These are phyloP conservation scores for Aplysina aerophoba DNA, from an alignment of 37 sponge, comb jelly and placozoan species.

Conservation along the genomic window DNA sequence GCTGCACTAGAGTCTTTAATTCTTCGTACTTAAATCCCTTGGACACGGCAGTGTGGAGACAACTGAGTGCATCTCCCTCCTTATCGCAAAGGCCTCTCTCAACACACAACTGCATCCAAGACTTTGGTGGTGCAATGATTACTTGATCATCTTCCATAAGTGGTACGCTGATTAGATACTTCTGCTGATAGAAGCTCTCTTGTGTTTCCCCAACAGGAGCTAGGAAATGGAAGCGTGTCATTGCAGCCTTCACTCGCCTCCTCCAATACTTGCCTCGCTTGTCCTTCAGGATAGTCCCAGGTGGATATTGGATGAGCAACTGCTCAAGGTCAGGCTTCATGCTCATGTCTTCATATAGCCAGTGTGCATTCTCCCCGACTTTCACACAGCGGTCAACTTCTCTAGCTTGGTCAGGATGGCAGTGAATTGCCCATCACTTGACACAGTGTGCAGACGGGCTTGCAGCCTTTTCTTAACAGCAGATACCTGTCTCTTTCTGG, in stretches of 20 bases:
- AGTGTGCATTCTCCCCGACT: too few species aligned
- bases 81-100: neutral
- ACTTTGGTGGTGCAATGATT: neutral
- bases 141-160: neutral
- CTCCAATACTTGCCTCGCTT: constrained; percentile 16
- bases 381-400: too few species aligned
- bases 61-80: constrained; percentile 7
- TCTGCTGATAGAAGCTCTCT: constrained; percentile 29
- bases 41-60: neutral
- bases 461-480: too few species aligned
- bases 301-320: neutral
- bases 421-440: too few species aligned
- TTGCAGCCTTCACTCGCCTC: neutral
- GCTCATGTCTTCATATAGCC: too few species aligned
- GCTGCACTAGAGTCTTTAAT: neutral
- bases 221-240: constrained; percentile 15
- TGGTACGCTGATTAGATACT: constrained; percentile 10
- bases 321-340: neutral
- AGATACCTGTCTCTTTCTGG: too few species aligned
- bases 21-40: neutral
- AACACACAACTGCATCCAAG: constrained; percentile 22
- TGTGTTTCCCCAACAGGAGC: constrained; percentile 8
- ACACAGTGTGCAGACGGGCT: too few species aligned
- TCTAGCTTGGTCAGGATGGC: too few species aligned
- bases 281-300: constrained; percentile 12